These are phyloP conservation scores for Zhuqinia jingwanae DNA, from an alignment of 2,888 invertebrate species.

Conservation along the genomic window DNA sequence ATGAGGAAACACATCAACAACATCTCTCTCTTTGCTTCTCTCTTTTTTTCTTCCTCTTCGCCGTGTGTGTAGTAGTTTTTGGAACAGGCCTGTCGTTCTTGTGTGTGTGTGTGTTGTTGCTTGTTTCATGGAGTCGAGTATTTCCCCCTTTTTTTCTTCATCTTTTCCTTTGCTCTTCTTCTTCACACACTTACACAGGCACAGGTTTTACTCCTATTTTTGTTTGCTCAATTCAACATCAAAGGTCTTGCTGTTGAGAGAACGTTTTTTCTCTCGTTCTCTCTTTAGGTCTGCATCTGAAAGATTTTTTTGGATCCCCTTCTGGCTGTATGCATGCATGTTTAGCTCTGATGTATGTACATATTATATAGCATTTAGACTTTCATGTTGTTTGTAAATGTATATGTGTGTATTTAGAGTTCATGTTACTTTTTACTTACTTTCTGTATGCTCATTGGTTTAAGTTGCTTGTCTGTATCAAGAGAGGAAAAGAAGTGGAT, in stretches of 20 bases:
- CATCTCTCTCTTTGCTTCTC: not conserved
- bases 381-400: too few species aligned
- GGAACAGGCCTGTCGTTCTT: not conserved
- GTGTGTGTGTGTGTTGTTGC: not conserved
- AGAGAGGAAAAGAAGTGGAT: too few species aligned
- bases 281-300: slow-evolving; percentile 13
- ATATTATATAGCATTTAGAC: too few species aligned
- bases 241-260: slow-evolving; percentile 46
- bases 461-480: too few species aligned
- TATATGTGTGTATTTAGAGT: not conserved
- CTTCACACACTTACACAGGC: too few species aligned
- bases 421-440: not conserved
- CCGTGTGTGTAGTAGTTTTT: not conserved
- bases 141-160: slow-evolving; percentile 12
- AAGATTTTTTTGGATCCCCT: slow-evolving; percentile 32
- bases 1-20: not conserved
- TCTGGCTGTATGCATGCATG: not conserved
- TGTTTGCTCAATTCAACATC: slow-evolving; percentile 62
- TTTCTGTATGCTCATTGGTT: not conserved
- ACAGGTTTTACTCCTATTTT: slow-evolving; percentile 38
- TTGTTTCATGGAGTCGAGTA: not conserved
- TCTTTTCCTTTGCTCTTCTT: slow-evolving; percentile 8
- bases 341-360: not conserved
- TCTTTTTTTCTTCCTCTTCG: not conserved
- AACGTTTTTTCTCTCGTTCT: slow-evolving; percentile 18